Base-by-base conservation (phyloP, 2,113 vertebrate species). In the Corvus hawaiiensis region DNA sequence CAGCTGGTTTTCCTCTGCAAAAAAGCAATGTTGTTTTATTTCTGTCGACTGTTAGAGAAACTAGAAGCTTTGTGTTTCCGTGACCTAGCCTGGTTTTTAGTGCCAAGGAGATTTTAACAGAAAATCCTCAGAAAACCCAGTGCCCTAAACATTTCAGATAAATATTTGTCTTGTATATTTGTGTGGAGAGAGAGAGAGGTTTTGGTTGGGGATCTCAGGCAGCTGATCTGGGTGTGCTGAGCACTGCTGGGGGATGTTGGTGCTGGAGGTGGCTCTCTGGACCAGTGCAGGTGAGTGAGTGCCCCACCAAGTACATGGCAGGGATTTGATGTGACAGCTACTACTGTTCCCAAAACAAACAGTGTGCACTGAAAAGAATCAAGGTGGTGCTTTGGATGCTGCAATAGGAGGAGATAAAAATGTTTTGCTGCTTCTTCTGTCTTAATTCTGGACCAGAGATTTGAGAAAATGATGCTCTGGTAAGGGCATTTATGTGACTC, bases 271-370 rank as follows among this genome's bases (percentile, higher is more conserved):
- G 84, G 59, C 24, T 94, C 54, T 71, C 46, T 83, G 73, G 35
- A 71, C 55, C 5, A 6, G 44, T 18, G 43, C 15, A 66, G 68
- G 20, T 77, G 63, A 93, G 43, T 21, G 17, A 94, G 33, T 83
- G 83, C 35, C 41, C 26, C 43, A 58, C 49, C 37, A 84, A 87
- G 51, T 43, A 77, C 2, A 0, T 27, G 41, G 18, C 17, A 62
- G 84, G 93, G 94, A 95, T 93, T 82, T 62, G 52, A 86, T 52
- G 16, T 79, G 86, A 93, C 72, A 94, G 51, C 49, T 83, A 37
- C 79, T 75, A 75, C 64, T 88, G 71, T 75, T 94, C 67, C 81
- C 61, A 87, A 92, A 90, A 56, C 43, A 80, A 91, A 75, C 1
- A 3, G 2, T 13, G 15, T 27, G 6, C 28, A 73, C 39, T 26